phyloP scores from a whole-genome alignment of 1,140 invertebrate species.

The Rhyzopertha dominica region DNA sequence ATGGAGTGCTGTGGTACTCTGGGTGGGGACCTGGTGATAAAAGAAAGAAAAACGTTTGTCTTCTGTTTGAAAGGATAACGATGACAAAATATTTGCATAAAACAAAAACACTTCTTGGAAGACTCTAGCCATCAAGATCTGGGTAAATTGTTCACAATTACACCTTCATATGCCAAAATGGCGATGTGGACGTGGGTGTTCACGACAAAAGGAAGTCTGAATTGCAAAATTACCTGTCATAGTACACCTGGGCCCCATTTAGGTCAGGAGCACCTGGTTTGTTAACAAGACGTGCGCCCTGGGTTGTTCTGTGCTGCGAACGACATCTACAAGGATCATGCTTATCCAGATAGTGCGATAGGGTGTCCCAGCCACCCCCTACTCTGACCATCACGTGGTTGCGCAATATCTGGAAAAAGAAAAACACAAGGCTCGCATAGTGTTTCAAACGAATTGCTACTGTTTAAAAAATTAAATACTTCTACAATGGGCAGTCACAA shows the following conservation, averaged over 20 bases:
- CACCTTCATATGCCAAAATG: no score
- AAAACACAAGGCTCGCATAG: conserved; percentile 1
- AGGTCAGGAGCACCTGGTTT: conserved; percentile 58
- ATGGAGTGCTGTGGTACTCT: conserved; percentile 14
- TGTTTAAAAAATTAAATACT: no score
- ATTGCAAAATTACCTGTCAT: no score
- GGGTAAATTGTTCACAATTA: no score
- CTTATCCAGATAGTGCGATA: conserved; percentile 93
- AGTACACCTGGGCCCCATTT: conserved; percentile 75
- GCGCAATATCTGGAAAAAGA: conserved; percentile 71
- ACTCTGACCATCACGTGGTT: conserved; percentile 98
- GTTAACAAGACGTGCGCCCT: conserved; percentile 54
- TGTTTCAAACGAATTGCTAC: background rate
- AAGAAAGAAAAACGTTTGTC: background rate
- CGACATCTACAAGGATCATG: conserved; percentile 93
- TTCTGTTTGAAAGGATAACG: background rate
- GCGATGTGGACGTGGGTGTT: no score
- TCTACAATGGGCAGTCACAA: background rate
- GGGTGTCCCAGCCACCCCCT: conserved; percentile 94
- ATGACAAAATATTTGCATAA: background rate
- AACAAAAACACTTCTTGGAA: conserved; percentile 3
- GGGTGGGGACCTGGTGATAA: conserved; percentile 8
- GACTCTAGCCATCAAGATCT: background rate
- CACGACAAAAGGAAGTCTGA: no score
- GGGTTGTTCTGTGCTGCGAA: conserved; percentile 59